A percentile compares a stretch with the other conserved stretches of the same genome.
phyloP scores from a whole-genome alignment of 2,888 invertebrate genomes.

The Xanthorhoe spadicearia region DNA sequence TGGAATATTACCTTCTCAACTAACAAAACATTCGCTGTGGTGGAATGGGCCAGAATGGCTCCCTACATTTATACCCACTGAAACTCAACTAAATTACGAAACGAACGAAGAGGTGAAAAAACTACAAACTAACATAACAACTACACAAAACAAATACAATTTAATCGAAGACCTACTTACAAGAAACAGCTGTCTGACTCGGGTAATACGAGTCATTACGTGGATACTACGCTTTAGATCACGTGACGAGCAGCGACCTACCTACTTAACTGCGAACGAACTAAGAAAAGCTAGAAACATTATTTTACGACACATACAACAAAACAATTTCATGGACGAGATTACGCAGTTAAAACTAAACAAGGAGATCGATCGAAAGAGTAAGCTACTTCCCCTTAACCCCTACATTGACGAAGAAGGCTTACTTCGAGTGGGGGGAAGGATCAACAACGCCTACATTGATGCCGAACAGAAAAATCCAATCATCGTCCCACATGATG shows the following conservation, averaged over 20 bases:
- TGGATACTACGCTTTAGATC: constrained; percentile 23
- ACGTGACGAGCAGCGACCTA: constrained; percentile 11
- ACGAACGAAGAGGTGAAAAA: constrained; percentile 3
- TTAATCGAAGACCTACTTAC: constrained; percentile 15
- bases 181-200: constrained; percentile 25
- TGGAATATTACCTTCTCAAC: constrained; percentile 22
- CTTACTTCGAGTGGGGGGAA: constrained; percentile 34
- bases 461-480: constrained; percentile 25
- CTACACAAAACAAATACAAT: background rate
- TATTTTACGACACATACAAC: constrained; percentile 36
- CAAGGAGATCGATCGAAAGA: constrained; percentile 19
- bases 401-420: constrained; percentile 35
- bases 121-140: background rate
- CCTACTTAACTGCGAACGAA: constrained; percentile 23
- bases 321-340: constrained; percentile 29
- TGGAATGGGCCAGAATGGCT: constrained; percentile 36
- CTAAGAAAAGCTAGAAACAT: constrained; percentile 23
- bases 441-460: constrained; percentile 24
- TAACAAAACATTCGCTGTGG: constrained; percentile 34
- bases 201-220: constrained; percentile 19
- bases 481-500: constrained; percentile 24
- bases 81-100: background rate
- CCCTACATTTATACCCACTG: background rate
- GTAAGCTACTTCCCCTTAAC: constrained; percentile 30
- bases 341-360: constrained; percentile 30